Evolutionary conservation across 2,797 vertebrate genomes (phyloP).

Genomic region (Girardinus metallicus): DNA sequence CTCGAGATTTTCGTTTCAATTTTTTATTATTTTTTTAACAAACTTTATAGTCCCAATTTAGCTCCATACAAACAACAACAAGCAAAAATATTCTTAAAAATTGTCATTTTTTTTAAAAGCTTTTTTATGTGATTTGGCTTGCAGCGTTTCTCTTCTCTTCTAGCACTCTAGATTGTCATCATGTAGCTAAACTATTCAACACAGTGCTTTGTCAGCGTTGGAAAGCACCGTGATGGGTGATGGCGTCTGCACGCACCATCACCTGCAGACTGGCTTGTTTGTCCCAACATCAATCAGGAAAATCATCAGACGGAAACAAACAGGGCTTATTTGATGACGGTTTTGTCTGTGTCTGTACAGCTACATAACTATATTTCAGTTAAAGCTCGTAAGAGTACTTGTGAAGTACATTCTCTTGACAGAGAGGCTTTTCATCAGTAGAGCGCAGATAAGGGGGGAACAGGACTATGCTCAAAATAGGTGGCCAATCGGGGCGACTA

Average conservation of each 20-base stretch:
- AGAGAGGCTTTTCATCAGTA: not conserved
- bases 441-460: not conserved
- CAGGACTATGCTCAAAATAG: not conserved
- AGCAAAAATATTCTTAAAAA: not conserved
- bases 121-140: not conserved
- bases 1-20: too few species aligned
- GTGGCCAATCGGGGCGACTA: not conserved
- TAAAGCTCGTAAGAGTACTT: not conserved
- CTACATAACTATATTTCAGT: not conserved
- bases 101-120: not conserved
- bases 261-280: not conserved
- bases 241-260: not conserved
- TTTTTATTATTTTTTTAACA: too few species aligned
- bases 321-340: not conserved
- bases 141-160: not conserved
- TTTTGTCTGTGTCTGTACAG: not conserved
- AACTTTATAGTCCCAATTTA: too few species aligned
- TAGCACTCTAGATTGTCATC: conserved; percentile 15
- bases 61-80: not conserved
- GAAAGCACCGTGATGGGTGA: not conserved
- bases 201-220: not conserved
- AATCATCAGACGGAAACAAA: not conserved
- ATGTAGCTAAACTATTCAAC: not conserved
- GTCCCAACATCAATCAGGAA: not conserved
- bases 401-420: not conserved